Conservation (phyloP, 2,113 vertebrate species). For the Gopherus evgoodei region DNA sequence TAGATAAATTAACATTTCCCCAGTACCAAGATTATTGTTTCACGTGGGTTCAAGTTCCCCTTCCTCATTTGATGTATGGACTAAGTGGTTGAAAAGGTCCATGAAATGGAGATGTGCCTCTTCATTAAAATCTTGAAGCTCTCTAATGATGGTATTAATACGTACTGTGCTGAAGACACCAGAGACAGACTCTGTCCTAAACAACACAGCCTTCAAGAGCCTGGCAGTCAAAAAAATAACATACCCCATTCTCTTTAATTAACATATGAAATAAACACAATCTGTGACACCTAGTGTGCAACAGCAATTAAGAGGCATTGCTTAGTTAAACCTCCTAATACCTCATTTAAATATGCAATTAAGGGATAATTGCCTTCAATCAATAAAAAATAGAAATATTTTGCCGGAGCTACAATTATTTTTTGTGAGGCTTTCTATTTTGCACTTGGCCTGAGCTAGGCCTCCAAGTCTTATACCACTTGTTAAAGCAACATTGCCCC, state of each 20-base stretch:
- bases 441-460: slow-evolving; percentile 64
- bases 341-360: slow-evolving; percentile 94
- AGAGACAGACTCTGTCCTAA: slow-evolving; percentile 79
- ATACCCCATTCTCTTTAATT: slow-evolving; percentile 90
- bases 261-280: slow-evolving; percentile 92
- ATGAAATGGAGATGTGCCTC: slow-evolving; percentile 65
- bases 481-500: slow-evolving; percentile 74
- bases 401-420: slow-evolving; percentile 83
- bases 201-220: slow-evolving; percentile 80
- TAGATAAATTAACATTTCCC: slow-evolving; percentile 22
- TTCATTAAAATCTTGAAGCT: slow-evolving; percentile 77
- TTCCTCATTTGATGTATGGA: slow-evolving; percentile 19
- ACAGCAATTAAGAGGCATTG: slow-evolving; percentile 91
- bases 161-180: slow-evolving; percentile 73
- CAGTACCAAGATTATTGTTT: slow-evolving; percentile 61
- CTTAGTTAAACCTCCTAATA: slow-evolving; percentile 92
- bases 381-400: slow-evolving; percentile 92
- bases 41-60: not conserved
- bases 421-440: slow-evolving; percentile 78
- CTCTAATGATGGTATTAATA: slow-evolving; percentile 80
- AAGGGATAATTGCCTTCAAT: slow-evolving; percentile 93
- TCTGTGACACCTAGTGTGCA: slow-evolving; percentile 89
- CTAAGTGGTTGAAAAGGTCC: slow-evolving; percentile 64
- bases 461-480: slow-evolving; percentile 45
- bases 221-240: slow-evolving; percentile 85